Conservation (phyloP, 2,888 invertebrate species). For the Meta bourneti region DNA sequence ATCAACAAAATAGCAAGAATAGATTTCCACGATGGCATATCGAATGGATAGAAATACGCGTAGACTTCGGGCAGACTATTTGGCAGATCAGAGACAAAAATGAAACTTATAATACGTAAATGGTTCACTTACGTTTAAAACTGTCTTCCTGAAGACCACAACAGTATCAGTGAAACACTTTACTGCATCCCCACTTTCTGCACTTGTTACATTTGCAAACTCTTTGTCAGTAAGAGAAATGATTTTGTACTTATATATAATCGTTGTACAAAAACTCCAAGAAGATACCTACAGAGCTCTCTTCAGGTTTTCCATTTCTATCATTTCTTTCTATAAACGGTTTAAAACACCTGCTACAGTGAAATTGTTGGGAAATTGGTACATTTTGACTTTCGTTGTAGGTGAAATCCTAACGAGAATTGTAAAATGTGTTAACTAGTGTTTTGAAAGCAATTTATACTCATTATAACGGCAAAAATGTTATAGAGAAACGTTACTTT, state of each 20-base stretch:
- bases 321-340: background rate
- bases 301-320: background rate
- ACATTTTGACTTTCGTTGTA: background rate
- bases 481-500: no score
- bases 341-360: background rate
- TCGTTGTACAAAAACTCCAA: background rate
- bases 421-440: no score
- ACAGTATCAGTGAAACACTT: background rate
- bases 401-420: no score
- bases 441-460: no score
- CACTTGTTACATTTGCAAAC: background rate
- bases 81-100: background rate
- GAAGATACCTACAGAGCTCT: background rate
- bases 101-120: background rate
- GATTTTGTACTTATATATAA: background rate
- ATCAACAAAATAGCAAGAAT: background rate
- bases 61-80: background rate
- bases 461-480: no score
- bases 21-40: background rate
- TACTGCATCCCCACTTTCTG: background rate
- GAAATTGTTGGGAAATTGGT: background rate
- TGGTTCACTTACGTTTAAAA: background rate
- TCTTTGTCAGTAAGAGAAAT: background rate
- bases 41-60: background rate
- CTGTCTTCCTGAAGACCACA: background rate